Percentiles rank a stretch among this genome's conserved stretches.
Conservation (phyloP, 2,113 vertebrate genomes). For the Microcebus tavaratra region DNA sequence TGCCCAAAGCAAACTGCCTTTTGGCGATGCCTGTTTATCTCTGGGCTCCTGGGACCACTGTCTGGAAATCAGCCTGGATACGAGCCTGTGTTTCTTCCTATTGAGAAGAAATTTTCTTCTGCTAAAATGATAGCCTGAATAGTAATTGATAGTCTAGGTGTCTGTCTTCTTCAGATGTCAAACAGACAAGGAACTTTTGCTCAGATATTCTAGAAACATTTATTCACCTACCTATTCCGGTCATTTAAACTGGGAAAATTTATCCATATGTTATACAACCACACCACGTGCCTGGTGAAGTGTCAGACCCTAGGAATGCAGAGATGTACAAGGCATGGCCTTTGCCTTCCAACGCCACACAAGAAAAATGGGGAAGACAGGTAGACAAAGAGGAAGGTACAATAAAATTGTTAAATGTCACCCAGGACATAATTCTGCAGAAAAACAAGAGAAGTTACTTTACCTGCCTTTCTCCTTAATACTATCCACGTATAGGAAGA, state of each 20-base stretch:
- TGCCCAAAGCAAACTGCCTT: slow-evolving; percentile 20
- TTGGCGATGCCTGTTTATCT: slow-evolving; percentile 10
- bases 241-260: background rate
- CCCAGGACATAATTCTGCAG: background rate
- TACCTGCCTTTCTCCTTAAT: background rate
- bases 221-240: background rate
- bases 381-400: background rate
- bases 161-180: background rate
- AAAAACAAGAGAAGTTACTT: background rate
- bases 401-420: background rate
- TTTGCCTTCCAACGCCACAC: background rate
- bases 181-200: background rate
- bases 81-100: background rate
- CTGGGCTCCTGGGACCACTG: background rate
- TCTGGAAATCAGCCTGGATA: background rate
- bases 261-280: background rate
- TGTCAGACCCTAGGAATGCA: background rate
- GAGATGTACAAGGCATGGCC: background rate
- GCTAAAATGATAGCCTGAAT: background rate
- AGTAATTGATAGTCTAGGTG: background rate
- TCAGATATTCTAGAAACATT: background rate
- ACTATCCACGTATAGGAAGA: background rate
- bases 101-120: background rate
- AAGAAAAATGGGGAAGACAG: background rate
- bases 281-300: background rate